Base-by-base conservation (phyloP, 1,140 invertebrate species). In the Mercenaria mercenaria region DNA sequence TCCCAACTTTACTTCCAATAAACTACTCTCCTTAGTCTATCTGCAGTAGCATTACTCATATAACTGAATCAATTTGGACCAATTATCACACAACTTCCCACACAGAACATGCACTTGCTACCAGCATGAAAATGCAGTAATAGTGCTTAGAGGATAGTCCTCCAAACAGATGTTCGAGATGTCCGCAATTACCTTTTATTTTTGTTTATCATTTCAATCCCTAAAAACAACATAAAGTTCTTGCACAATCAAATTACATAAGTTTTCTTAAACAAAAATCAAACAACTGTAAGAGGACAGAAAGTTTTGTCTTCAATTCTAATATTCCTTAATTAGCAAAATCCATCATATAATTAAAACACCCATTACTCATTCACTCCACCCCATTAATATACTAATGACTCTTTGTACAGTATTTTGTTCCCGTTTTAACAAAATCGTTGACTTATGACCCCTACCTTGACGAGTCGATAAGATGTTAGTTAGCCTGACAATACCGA, bases 301-400 rank as follows among this genome's bases (percentile, higher is more conserved):
- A n/a, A n/a, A n/a, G n/a, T n/a, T n/a, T n/a, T n/a, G n/a, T n/a
- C n/a, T n/a, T n/a, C n/a, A n/a, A n/a, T n/a, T n/a, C n/a, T n/a
- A n/a, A n/a, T n/a, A n/a, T n/a, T 39, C 34, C 32, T 72, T 72
- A 37, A 72, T 72, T 67, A 67, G 34, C 32, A 39, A 29, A 29
- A 29, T 39, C 34, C 67, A 72, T 6, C 67, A 39, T 41, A 23
- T 72, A 72, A 72, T 72, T 72, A 72, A 72, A 72, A 72, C 67
- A 37, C 67, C 29, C 4, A 72, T 72, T 72, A 72, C 67, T 39
- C 67, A 72, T 72, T 72, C 23, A 72, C 34, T 39, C 67, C 59
- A 15, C 59, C 59, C 59, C 26, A 64, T 64, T 64, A 64, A 64
- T 29, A 8, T 8, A 13, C 67, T 72, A 72, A 72, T 72, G 34